Percentiles rank a stretch among this genome's conserved stretches.
Evolutionary conservation across 2,888 invertebrate genomes (phyloP).

Genomic region (Thecophora atra): DNA sequence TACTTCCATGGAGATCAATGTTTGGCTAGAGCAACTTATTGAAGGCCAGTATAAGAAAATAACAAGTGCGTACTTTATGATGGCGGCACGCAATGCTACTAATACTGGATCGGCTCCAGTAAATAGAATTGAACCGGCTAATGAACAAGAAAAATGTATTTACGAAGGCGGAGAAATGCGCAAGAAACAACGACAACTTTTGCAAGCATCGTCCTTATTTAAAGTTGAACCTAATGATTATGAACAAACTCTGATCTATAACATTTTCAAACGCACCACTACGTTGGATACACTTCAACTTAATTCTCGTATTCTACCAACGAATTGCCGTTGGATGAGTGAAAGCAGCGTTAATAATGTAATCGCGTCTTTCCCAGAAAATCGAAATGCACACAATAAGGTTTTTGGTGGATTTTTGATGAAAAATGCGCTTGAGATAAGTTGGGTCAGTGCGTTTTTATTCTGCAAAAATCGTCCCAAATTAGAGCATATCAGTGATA

Average conservation of each 20-base stretch:
- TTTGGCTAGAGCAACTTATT: conserved; percentile 74
- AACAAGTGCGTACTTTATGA: conserved; percentile 75
- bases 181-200: conserved; percentile 67
- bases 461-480: conserved; percentile 71
- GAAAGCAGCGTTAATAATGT: conserved; percentile 70
- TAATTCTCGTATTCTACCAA: conserved; percentile 68
- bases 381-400: conserved; percentile 79
- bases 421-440: conserved; percentile 78
- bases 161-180: conserved; percentile 70
- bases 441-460: conserved; percentile 73
- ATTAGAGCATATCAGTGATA: conserved; percentile 75
- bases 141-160: conserved; percentile 71
- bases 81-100: conserved; percentile 76
- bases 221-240: conserved; percentile 73
- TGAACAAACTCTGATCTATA: conserved; percentile 75
- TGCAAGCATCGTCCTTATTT: conserved; percentile 70
- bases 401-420: conserved; percentile 83
- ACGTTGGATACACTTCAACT: conserved; percentile 68
- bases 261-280: conserved; percentile 72
- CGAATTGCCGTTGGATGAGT: conserved; percentile 74
- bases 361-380: conserved; percentile 71
- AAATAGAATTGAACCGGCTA: conserved; percentile 70
- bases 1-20: conserved; percentile 78
- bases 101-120: conserved; percentile 70
- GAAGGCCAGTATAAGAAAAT: conserved; percentile 69